Evolutionary conservation across 2,888 invertebrate genomes (phyloP), one percentile per base, ranked within the genome.

Genomic region (Cryptocephalus moraei): DNA sequence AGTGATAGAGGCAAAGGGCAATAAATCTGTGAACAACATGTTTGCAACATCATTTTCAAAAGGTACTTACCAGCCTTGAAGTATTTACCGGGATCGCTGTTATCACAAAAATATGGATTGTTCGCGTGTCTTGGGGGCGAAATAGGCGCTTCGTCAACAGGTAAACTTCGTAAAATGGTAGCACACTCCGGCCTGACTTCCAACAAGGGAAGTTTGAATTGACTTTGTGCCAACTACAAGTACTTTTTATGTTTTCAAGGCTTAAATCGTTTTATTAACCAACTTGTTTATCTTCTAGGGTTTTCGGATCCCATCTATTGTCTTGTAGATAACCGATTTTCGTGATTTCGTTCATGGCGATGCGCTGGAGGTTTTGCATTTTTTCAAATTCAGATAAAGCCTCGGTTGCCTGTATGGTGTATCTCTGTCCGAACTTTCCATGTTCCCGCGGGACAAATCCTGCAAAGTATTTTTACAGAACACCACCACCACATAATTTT

Each of bases 341-440:
- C 54, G 77, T 75, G 43, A 84, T 64, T 53, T 78, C 76, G 59
- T 81, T 77, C 32, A 73, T 66, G 1, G 76, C 81, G 9, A 77
- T 77, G 49, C 77, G 73, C 48, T 80, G 75, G 44, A 74, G 73
- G 34, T 79, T 66, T 65, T 81, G 81, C 10, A 78, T 63, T 49
- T 72, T 73, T 62, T 86, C 84, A 60, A 86, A 86, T 62, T 84
- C 80, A 0, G 84, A 81, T 31, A 88, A 65, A 0, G 81, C 86
- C 64, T 86, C 84, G 0, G 82, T 82, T 0, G 86, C 85, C 39
- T 79, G 75, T 8, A 86, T 81, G 1, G 81, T 77, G 66, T 79
- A 86, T 40, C 85, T 76, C 65, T 86, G 84, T 0, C 87, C 87
- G 56, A 78, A 79, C 62, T 79, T 77, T 4, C 76, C 79, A 60